phyloP scores from a whole-genome alignment of 1,140 invertebrate species.

The Cydia strobilella region DNA sequence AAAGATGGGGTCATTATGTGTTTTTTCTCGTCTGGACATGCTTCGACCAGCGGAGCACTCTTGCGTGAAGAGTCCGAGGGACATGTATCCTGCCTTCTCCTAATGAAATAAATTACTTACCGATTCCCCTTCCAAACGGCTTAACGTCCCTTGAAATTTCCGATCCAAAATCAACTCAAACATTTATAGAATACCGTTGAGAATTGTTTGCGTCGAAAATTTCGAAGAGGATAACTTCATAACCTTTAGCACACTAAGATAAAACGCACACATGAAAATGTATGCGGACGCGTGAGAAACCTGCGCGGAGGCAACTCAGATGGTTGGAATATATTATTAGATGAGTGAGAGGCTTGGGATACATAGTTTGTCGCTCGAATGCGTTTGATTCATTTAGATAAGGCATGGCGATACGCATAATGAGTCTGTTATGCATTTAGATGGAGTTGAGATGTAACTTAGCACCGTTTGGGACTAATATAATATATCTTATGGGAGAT shows the following conservation, averaged over 20 bases:
- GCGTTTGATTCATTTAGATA: constrained; percentile 58
- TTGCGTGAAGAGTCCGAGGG: constrained; percentile 68
- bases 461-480: no score
- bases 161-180: constrained; percentile 35
- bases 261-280: constrained; percentile 37
- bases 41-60: constrained; percentile 52
- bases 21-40: constrained; percentile 63
- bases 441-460: neutral
- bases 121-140: constrained; percentile 35
- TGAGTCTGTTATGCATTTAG: constrained; percentile 1
- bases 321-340: constrained; percentile 52
- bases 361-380: constrained; percentile 54
- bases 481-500: neutral
- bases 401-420: constrained; percentile 23
- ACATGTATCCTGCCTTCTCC: constrained; percentile 73
- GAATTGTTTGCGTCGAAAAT: constrained; percentile 31
- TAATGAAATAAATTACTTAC: constrained; percentile 71
- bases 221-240: constrained; percentile 46
- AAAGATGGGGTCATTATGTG: constrained; percentile 43
- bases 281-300: constrained; percentile 49
- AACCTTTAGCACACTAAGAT: constrained; percentile 48
- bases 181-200: neutral
- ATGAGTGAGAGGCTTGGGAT: constrained; percentile 46
- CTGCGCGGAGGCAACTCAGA: constrained; percentile 44
- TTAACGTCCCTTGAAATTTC: constrained; percentile 32